phyloP scores from a whole-genome alignment of 2,113 vertebrate species.

The Malurus melanocephalus region DNA sequence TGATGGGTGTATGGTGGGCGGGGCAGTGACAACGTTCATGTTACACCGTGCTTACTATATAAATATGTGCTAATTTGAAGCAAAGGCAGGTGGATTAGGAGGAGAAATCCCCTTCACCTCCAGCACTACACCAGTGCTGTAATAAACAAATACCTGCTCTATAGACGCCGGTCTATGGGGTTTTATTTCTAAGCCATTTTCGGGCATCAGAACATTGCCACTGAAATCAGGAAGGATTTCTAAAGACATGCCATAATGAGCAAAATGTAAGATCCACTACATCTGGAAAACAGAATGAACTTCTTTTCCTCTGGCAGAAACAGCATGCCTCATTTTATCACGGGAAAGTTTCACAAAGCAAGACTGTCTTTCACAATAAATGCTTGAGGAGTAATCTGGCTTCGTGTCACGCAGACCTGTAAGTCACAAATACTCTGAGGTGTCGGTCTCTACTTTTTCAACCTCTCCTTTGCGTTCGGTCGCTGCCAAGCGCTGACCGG shows the following conservation, averaged over 20 bases:
- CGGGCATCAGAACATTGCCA: not conserved
- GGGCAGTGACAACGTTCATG: no score
- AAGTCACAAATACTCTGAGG: rapidly evolving
- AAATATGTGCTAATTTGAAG: no score
- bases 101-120: no score
- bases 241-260: not conserved
- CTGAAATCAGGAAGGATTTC: not conserved
- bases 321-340: not conserved
- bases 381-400: not conserved
- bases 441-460: rapidly evolving
- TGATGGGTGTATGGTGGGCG: no score
- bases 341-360: not conserved
- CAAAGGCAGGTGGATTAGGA: no score
- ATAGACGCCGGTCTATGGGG: no score
- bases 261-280: not conserved
- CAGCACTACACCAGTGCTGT: no score
- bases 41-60: no score
- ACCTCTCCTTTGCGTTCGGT: not conserved
- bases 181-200: no score
- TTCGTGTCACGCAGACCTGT: rapidly evolving
- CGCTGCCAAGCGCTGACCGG: rapidly evolving
- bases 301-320: not conserved
- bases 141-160: no score
- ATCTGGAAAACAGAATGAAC: not conserved
- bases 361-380: not conserved